Evolutionary conservation across 2,888 invertebrate genomes (phyloP).

Genomic region (Lutraria lutraria): DNA sequence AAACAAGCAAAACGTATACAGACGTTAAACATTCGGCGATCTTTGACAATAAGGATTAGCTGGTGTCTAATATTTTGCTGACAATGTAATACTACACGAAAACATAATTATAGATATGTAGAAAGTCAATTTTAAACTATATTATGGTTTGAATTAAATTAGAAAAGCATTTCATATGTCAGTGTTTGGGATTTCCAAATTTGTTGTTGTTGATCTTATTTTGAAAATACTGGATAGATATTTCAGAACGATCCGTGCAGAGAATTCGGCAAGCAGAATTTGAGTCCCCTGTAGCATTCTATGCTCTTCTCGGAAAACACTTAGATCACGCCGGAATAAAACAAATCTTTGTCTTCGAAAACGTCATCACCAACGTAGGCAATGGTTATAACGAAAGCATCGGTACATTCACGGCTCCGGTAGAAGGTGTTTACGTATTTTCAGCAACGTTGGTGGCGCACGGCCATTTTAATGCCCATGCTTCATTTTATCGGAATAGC

Average conservation of each 20-base stretch:
- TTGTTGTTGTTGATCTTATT: too few relatives aligned
- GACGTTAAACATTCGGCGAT: too few relatives aligned
- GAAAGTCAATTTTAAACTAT: too few relatives aligned
- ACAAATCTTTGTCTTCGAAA: constrained; percentile 20
- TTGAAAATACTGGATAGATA: not conserved
- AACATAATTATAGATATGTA: too few relatives aligned
- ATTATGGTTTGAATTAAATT: too few relatives aligned
- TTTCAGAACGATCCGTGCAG: not conserved
- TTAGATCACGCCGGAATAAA: constrained; percentile 6
- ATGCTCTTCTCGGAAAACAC: constrained; percentile 9
- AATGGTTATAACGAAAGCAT: constrained; percentile 17
- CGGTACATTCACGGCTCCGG: constrained; percentile 28
- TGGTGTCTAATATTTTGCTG: too few relatives aligned
- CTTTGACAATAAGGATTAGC: too few relatives aligned
- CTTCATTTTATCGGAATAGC: constrained; percentile 9
- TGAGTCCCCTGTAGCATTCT: constrained; percentile 11
- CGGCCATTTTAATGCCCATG: not conserved
- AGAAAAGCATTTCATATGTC: too few relatives aligned
- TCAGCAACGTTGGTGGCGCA: constrained; percentile 12
- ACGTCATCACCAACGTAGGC: constrained; percentile 18
- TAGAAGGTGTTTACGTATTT: constrained; percentile 27
- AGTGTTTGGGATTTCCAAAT: too few relatives aligned
- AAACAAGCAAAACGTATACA: too few relatives aligned
- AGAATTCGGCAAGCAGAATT: constrained; percentile 26
- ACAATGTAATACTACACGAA: too few relatives aligned